Base-by-base conservation (phyloP, 2,888 invertebrate genomes). In the Pachycephus smyrnensis region DNA sequence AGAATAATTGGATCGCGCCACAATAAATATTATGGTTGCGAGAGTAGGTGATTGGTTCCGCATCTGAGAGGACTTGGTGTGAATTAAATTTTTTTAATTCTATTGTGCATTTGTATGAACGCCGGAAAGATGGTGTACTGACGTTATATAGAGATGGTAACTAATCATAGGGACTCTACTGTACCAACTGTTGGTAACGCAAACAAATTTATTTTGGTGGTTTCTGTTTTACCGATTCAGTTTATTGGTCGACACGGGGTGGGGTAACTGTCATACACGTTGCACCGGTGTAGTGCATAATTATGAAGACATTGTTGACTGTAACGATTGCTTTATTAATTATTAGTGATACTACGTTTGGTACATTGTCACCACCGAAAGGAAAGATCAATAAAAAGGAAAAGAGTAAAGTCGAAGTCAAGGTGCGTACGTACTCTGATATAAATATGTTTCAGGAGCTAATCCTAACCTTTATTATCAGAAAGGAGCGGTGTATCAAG, bases 401-500 rank as follows among this genome's bases (percentile, higher is more conserved):
- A 23, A 68, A 78, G 35, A 77, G 75, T 12, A 80, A 81, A 75
- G 75, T 82, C 79, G 82, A 82, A 75, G 80, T 55, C 77, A 84
- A 84, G 83, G 83, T 82, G 84, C 68, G 76, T 77, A 76, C 68
- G 12, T 15, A n/a, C 33, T 71, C 33, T 68, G 69, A 40, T 71
- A 4, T 37, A 36, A 69, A 69, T 37, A 32, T n/a, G 12, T 75
- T 68, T 75, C 71, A 73, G 73, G 2, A 23, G 23, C 55, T 55
- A 55, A 55, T 55, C 55, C 55, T 55, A 55, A 55, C 55, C 55
- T 55, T 69, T 77, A 32, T 69, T 69, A 76, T 30, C 75, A 89
- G 87, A 91, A 89, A 81, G 95, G 95, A 9, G 94, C 95, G 0
- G 92, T 94, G 36, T 93, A 93, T 82, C 92, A 93, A 80, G 94